These are phyloP conservation scores for Hartigia nigra DNA, from an alignment of 2,888 invertebrate genomes.

Conservation along the genomic window DNA sequence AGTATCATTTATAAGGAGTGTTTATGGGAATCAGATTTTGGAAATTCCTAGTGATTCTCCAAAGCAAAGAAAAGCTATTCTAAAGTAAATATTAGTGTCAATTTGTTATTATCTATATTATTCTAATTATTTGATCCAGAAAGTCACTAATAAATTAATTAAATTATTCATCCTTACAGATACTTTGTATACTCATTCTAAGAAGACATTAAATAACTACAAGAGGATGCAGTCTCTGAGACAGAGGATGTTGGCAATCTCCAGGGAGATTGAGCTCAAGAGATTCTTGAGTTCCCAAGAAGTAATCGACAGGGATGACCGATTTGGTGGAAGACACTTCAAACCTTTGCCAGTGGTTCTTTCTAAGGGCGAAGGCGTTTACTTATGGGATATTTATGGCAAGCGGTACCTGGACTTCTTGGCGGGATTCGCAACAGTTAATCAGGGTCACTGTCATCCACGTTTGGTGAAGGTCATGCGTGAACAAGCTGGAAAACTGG, in stretches of 20 bases:
- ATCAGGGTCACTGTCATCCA: conserved; percentile 85
- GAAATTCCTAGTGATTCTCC: neutral
- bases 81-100: neutral
- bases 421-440: conserved; percentile 84
- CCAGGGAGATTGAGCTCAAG: conserved; percentile 21
- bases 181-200: neutral
- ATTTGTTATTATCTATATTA: no score
- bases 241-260: conserved; percentile 22
- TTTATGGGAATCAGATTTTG: neutral
- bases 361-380: conserved; percentile 74
- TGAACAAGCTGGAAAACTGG: conserved; percentile 72
- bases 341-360: conserved; percentile 79
- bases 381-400: conserved; percentile 85
- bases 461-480: conserved; percentile 73
- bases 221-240: conserved; percentile 40
- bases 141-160: neutral
- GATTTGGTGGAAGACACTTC: conserved; percentile 79
- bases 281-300: conserved; percentile 47
- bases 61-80: neutral
- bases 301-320: conserved; percentile 70
- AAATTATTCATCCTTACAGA: neutral
- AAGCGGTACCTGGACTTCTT: conserved; percentile 83
- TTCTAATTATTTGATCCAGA: neutral
- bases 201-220: conserved; percentile 18
- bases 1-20: neutral